Conservation (phyloP, 2,797 vertebrate species). For the Heliangelus exortis region DNA sequence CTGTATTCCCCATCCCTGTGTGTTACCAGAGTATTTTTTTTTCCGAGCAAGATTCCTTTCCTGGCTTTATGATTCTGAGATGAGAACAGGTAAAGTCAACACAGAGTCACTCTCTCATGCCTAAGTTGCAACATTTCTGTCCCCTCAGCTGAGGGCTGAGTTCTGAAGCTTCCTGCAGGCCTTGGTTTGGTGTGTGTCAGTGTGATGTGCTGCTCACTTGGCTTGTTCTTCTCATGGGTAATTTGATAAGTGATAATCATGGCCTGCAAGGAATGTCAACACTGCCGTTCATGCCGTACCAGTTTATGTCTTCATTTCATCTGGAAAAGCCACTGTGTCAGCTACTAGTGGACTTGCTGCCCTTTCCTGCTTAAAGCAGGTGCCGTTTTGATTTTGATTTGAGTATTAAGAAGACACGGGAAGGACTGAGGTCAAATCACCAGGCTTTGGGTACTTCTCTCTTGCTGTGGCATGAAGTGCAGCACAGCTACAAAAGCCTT, state of each 20-base stretch:
- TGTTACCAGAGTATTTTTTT: neutral
- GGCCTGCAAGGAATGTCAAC: conserved; percentile 42
- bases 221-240: conserved; percentile 8
- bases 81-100: conserved; percentile 30
- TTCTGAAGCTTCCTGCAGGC: conserved; percentile 21
- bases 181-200: conserved; percentile 1
- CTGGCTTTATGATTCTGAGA: neutral
- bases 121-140: neutral
- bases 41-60: neutral
- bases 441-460: neutral
- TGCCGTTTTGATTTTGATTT: neutral
- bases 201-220: conserved; percentile 47
- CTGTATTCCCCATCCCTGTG: neutral
- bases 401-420: neutral
- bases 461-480: neutral
- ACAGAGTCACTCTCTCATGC: neutral
- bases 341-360: neutral
- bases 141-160: neutral
- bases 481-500: neutral
- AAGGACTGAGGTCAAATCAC: neutral
- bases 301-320: neutral
- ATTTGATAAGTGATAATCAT: conserved; percentile 48
- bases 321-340: conserved; percentile 37
- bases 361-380: neutral
- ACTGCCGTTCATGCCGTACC: neutral